Percentiles rank a stretch among this genome's conserved stretches.
phyloP scores from a whole-genome alignment of 2,113 vertebrate species.

The Glareola pratincola region DNA sequence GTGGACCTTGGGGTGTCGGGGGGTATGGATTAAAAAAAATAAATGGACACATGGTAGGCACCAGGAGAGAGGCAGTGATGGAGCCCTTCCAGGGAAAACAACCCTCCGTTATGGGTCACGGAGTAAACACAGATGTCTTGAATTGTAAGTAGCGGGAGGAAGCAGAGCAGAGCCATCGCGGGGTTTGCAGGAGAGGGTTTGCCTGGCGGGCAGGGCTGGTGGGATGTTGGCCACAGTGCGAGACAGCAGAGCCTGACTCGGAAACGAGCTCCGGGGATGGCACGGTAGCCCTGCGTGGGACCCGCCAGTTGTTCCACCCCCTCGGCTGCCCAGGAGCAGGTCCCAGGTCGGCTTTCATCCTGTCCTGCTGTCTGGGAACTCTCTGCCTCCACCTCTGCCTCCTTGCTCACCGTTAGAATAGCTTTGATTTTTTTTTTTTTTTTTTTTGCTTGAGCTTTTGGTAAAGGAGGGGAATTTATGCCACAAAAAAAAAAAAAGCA shows the following conservation, averaged over 20 bases:
- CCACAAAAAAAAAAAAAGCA: background rate
- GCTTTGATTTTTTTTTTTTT: background rate
- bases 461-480: background rate
- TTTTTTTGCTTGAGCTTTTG: background rate
- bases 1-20: background rate
- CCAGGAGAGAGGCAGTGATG: conserved; percentile 61
- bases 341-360: background rate
- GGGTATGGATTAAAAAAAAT: background rate
- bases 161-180: background rate
- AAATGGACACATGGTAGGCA: conserved; percentile 50
- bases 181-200: background rate
- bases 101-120: conserved; percentile 14
- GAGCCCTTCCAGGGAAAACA: conserved; percentile 54
- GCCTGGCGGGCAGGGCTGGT: background rate
- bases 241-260: background rate
- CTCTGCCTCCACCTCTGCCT: background rate
- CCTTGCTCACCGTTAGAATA: background rate
- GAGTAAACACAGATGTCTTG: conserved; percentile 55
- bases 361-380: background rate
- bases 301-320: background rate
- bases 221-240: background rate
- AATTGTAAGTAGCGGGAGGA: background rate
- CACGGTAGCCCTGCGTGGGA: background rate
- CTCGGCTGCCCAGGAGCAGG: accelerated
- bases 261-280: background rate